Base-by-base conservation (phyloP, 2,113 vertebrate species). In the Notarius lentiginosus region DNA sequence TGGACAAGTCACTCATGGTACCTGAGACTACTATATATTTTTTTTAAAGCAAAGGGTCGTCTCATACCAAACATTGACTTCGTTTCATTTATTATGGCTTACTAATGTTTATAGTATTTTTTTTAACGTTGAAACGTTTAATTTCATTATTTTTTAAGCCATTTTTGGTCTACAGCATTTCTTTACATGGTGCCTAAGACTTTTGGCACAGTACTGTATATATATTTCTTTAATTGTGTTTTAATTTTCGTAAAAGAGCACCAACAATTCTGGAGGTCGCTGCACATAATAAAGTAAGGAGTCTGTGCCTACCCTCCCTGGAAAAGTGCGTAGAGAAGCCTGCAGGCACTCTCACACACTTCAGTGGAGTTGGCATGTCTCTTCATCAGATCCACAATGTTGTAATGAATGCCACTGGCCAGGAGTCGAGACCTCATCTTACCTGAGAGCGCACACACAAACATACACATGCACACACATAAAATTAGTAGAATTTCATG, bases 331-430 rank as follows among this genome's bases (percentile, higher is more conserved):
- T 92, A 94, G 76, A 99, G 93, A 89, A 99, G 94, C 87, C 92
- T 95, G 89, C 97, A 99, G 88, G 96, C 96, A 79, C 96, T 96
- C 93, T 96, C 94, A 89, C 96, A 94, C 63, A 98, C 96, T 86
- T 97, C 95, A 1, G 94, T 93, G 10, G 92, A 97, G 61, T 90
- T 17, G 0, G 89, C 63, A 53, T 98, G 95, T 88, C 91, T 97
- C 94, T 94, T 97, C 97, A 99, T 97, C 92, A 98, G 96, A 55
- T 98, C 96, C 90, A 98, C 89, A 72, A 97, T 90, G 89, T 99
- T 99, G 83, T 99, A 95, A 66, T 99, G 97, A 87, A 99, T 96
- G 84, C 98, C 98, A 86, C 97, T 96, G 53, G 95, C 95, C 92
- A 99, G 86, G 87, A 99, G 94, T 86, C 93, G 94, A 68, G 93